Base-by-base conservation (phyloP, 2,113 vertebrate species). In the Phaethon lepturus region DNA sequence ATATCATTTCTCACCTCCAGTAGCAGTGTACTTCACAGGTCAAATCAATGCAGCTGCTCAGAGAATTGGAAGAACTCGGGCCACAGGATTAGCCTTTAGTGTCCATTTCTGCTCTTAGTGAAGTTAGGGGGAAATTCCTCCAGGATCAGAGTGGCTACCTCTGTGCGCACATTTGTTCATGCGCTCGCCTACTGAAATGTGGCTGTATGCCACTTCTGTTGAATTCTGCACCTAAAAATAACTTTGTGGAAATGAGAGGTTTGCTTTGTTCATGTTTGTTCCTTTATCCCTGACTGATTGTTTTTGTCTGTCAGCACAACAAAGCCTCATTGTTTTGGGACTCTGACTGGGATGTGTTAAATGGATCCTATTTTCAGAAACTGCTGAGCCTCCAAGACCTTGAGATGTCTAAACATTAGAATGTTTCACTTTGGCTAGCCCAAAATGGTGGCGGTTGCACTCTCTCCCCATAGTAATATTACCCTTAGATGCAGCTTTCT, bases 341-440 rank as follows among this genome's bases (percentile, higher is more conserved):
- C 42, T 93, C 35, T n/a, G 53, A n/a, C 12, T 76, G 49, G 62
- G 69, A 68, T 0, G 0, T 0, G 0, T 75, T 82, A 72, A 58
- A 89, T 49, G 35, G 55, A 79, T 75, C 68, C 35, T 67, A 17
- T 78, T 93, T 89, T 78, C 83, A 82, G 80, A 89, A 95, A 68
- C 19, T 58, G 40, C 69, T 72, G 62, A 60, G 56, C 38, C 6
- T 72, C 35, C 40, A 85, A 89, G 58, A 35, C 49, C 40, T 75
- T 77, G 64, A 78, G n/a, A 17, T 58, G 14, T 29, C 60, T 77
- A 31, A 29, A 40, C 2, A 1, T 64, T 38, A 28, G 25, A 40
- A 6, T 6, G 11, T 68, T 88, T 92, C 62, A 68, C 28, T 29
- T 73, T 47, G 56, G 35, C 35, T 23, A 55, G 56, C 17, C 49